Conservation (phyloP, 2,113 vertebrate genomes). For the Sebastes fasciatus region DNA sequence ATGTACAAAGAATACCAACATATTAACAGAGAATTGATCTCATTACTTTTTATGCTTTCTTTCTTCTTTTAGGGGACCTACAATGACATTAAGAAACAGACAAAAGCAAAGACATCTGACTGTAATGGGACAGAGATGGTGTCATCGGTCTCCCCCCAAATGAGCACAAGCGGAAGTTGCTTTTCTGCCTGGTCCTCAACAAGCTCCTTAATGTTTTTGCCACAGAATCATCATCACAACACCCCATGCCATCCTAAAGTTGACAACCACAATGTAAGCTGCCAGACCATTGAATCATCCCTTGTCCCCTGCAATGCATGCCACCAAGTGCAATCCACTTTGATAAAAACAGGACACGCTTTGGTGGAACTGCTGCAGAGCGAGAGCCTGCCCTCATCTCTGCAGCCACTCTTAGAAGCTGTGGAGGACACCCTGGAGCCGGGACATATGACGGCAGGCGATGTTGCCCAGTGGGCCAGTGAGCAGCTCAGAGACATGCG, state of each 20-base stretch:
- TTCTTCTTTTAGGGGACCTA: constrained; percentile 42
- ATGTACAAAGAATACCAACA: background rate
- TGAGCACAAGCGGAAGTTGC: constrained; percentile 17
- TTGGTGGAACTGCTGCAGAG: constrained; percentile 86
- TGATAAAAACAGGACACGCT: constrained; percentile 83
- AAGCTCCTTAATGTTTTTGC: constrained; percentile 40
- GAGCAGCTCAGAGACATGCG: constrained; percentile 90
- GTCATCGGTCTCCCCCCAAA: constrained; percentile 16
- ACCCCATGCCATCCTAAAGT: background rate
- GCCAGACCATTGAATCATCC: constrained; percentile 79
- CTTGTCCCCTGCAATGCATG: constrained; percentile 87
- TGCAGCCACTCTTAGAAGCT: constrained; percentile 84
- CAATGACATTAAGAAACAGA: constrained; percentile 30
- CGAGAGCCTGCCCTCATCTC: constrained; percentile 91
- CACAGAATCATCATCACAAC: constrained; percentile 19
- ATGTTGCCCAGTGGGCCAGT: constrained; percentile 87
- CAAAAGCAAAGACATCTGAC: constrained; percentile 29
- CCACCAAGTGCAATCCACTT: constrained; percentile 79
- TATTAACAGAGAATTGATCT: background rate
- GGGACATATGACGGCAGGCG: constrained; percentile 83
- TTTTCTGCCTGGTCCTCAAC: constrained; percentile 48
- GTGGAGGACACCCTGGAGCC: constrained; percentile 79
- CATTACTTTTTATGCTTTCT: background rate
- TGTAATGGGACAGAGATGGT: constrained; percentile 28
- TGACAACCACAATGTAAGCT: constrained; percentile 65